phyloP scores from a whole-genome alignment of 2,888 invertebrate genomes.

The Andrena bicolor region DNA sequence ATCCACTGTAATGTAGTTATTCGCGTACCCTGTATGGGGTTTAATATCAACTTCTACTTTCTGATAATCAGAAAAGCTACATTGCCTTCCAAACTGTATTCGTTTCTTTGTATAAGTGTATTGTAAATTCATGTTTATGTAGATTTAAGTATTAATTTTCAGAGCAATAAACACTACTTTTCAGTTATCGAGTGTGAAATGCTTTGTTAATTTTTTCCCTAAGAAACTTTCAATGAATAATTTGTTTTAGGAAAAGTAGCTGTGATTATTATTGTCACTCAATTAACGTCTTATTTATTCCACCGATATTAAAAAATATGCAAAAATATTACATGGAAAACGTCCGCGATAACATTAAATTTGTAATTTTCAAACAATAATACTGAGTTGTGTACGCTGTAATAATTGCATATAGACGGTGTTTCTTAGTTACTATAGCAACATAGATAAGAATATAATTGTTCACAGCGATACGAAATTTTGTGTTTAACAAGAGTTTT shows the following conservation, averaged over 20 bases:
- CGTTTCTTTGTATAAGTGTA: conserved; percentile 86
- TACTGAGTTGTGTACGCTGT: background rate
- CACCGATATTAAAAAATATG: background rate
- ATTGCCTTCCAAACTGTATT: conserved; percentile 86
- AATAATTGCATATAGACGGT: conserved; percentile 6
- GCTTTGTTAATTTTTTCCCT: background rate
- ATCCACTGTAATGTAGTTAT: conserved; percentile 86
- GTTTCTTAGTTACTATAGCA: conserved; percentile 45
- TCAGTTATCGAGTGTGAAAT: background rate
- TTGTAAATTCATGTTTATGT: conserved; percentile 77
- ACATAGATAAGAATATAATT: conserved; percentile 25
- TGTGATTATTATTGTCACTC: background rate
- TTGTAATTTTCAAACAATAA: conserved; percentile 4
- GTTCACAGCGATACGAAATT: conserved; percentile 25
- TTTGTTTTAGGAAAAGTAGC: too few relatives aligned
- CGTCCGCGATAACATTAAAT: background rate
- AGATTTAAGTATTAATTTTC: background rate
- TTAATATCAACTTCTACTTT: conserved; percentile 82
- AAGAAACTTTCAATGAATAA: too few relatives aligned
- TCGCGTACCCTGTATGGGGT: conserved; percentile 84
- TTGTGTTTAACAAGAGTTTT: background rate
- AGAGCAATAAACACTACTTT: background rate
- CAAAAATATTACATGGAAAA: conserved; percentile 1
- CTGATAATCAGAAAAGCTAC: conserved; percentile 85
- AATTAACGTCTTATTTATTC: background rate